Evolutionary conservation across 2,888 invertebrate genomes (phyloP).

Genomic region (Drosophila melanocephala): DNA sequence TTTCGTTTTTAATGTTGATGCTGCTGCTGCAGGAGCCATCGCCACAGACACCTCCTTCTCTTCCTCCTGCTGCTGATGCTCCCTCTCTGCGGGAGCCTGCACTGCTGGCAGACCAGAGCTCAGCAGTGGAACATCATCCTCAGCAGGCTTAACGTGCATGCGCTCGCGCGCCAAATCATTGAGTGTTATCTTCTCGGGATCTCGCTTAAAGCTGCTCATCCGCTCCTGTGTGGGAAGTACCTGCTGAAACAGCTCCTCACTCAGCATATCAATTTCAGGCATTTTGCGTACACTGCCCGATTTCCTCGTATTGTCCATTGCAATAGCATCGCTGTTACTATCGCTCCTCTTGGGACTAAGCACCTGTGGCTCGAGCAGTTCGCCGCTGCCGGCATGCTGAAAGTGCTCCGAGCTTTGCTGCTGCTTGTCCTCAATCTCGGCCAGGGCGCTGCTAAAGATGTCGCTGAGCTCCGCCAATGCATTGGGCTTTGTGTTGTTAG

Average conservation of each 20-base stretch:
- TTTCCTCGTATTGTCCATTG: constrained; percentile 27
- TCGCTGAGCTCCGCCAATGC: constrained; percentile 76
- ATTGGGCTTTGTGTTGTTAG: constrained; percentile 26
- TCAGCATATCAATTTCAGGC: constrained; percentile 89
- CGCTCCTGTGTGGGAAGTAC: constrained; percentile 87
- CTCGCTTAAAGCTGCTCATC: constrained; percentile 85
- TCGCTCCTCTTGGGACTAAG: constrained; percentile 29
- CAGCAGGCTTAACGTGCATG: constrained; percentile 45
- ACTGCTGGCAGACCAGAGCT: constrained; percentile 24
- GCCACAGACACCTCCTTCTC: not conserved
- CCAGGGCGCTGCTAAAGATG: constrained; percentile 70
- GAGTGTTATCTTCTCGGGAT: constrained; percentile 83
- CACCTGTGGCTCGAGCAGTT: constrained; percentile 76
- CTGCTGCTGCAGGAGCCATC: not conserved
- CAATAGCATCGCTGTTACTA: constrained; percentile 10
- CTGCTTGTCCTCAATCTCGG: constrained; percentile 43
- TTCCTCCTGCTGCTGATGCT: not conserved
- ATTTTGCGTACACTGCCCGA: constrained; percentile 59
- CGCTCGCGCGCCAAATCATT: constrained; percentile 80
- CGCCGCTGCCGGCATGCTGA: constrained; percentile 25
- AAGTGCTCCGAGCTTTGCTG: constrained; percentile 26
- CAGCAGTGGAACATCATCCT: constrained; percentile 65
- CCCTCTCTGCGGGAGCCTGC: not conserved
- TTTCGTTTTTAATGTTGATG: constrained; percentile 54
- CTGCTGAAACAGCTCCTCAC: constrained; percentile 91